These are phyloP conservation scores for Pseudomugil gertrudae DNA, from an alignment of 2,797 vertebrate species.

Conservation along the genomic window DNA sequence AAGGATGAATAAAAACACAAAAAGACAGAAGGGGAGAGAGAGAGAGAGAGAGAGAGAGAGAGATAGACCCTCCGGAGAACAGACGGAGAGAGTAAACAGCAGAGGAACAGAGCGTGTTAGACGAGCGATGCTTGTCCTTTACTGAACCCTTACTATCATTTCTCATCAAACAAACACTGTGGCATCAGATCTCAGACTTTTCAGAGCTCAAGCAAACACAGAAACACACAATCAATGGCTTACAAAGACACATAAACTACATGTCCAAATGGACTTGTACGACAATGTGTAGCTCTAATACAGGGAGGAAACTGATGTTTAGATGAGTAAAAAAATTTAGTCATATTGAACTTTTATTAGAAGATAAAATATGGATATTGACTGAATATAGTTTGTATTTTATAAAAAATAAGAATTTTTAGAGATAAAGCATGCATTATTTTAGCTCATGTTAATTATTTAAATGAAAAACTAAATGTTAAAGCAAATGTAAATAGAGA, in stretches of 20 bases:
- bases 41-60: too few relatives aligned
- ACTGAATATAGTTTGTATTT: not conserved
- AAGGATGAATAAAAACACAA: conserved; percentile 33
- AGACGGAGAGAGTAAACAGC: conserved; percentile 59
- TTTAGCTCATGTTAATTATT: not conserved
- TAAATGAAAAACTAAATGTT: not conserved
- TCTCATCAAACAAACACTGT: conserved; percentile 68
- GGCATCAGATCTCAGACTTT: conserved; percentile 51
- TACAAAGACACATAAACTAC: not conserved
- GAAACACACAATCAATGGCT: conserved; percentile 9
- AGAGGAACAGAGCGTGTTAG: conserved; percentile 38
- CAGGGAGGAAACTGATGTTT: conserved; percentile 1
- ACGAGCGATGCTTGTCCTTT: conserved; percentile 63
- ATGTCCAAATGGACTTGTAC: not conserved
- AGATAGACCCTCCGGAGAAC: conserved; percentile 46
- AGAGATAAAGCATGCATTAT: not conserved
- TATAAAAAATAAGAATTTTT: not conserved
- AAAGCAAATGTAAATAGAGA: not conserved
- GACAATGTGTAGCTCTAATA: not conserved
- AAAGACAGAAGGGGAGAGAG: conserved; percentile 39
- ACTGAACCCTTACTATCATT: conserved; percentile 46
- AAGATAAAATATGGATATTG: not conserved
- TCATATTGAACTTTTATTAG: conserved; percentile 22
- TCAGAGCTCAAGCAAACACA: conserved; percentile 16
- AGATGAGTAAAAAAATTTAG: not conserved